Percentiles rank a stretch among this genome's conserved stretches.
phyloP scores from a whole-genome alignment of 2,888 invertebrate genomes.

The Cephalotes varians region DNA sequence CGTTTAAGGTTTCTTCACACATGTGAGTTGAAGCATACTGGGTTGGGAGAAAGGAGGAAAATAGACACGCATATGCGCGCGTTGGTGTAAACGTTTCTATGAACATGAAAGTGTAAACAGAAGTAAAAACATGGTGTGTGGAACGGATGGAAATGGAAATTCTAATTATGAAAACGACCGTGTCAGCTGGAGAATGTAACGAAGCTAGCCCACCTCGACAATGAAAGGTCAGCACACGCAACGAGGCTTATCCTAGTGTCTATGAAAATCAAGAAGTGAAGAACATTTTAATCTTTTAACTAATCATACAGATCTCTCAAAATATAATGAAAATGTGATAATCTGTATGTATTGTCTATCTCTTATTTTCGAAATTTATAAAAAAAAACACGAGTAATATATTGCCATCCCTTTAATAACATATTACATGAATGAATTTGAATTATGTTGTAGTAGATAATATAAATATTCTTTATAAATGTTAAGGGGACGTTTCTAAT shows the following conservation, averaged over 20 bases:
- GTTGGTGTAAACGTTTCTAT: constrained; percentile 20
- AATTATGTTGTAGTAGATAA: not conserved
- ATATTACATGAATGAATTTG: not conserved
- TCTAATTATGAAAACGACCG: constrained; percentile 45
- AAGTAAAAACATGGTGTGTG: constrained; percentile 41
- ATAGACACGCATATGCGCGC: not conserved
- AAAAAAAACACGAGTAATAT: not conserved
- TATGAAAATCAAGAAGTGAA: not conserved
- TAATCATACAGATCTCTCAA: not conserved
- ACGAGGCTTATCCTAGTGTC: constrained; percentile 13
- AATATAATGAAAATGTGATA: not conserved
- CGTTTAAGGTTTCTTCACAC: constrained; percentile 11
- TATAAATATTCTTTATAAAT: not conserved
- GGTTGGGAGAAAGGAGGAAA: not conserved
- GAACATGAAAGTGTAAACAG: constrained; percentile 50
- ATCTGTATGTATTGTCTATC: not conserved
- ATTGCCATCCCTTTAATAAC: not conserved
- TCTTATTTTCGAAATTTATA: not conserved
- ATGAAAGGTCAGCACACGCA: constrained; percentile 48
- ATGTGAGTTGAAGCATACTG: not conserved
- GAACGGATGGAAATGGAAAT: constrained; percentile 45
- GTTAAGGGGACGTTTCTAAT: not conserved
- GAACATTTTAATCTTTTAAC: constrained; percentile 9
- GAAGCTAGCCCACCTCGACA: constrained; percentile 23
- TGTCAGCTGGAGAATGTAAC: constrained; percentile 43